Conservation (phyloP, 2,113 vertebrate species). For the Corythornis madagascariensis region DNA sequence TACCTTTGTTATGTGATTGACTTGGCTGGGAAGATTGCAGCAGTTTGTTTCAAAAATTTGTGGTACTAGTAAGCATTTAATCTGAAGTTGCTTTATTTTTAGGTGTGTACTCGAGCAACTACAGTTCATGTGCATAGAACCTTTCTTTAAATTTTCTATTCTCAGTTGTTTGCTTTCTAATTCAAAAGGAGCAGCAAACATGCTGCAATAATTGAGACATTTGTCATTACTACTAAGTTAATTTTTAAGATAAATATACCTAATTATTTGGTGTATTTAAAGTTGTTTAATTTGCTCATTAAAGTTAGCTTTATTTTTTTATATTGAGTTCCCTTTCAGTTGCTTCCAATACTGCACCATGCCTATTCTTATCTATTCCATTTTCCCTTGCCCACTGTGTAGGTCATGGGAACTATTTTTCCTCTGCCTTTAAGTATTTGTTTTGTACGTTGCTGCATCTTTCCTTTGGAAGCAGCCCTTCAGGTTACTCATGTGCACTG, state of each 20-base stretch:
- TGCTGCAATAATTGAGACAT: background rate
- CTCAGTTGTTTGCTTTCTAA: background rate
- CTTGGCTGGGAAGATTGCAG: background rate
- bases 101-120: background rate
- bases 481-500: background rate
- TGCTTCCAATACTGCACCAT: background rate
- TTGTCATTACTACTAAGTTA: background rate
- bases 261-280: background rate
- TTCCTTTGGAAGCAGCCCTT: background rate
- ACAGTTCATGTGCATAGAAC: background rate
- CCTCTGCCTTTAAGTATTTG: background rate
- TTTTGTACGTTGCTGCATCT: background rate
- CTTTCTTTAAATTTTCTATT: background rate
- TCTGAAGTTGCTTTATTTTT: background rate
- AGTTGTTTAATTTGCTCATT: background rate
- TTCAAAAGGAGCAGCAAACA: background rate
- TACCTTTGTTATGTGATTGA: background rate
- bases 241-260: background rate
- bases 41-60: background rate
- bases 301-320: background rate
- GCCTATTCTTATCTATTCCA: background rate
- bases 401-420: background rate
- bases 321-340: background rate
- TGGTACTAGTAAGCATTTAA: background rate
- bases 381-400: background rate